Evolutionary conservation across 1,140 invertebrate genomes (phyloP), one percentile per base, ranked within the genome.

Genomic region (Apis dorsata): DNA sequence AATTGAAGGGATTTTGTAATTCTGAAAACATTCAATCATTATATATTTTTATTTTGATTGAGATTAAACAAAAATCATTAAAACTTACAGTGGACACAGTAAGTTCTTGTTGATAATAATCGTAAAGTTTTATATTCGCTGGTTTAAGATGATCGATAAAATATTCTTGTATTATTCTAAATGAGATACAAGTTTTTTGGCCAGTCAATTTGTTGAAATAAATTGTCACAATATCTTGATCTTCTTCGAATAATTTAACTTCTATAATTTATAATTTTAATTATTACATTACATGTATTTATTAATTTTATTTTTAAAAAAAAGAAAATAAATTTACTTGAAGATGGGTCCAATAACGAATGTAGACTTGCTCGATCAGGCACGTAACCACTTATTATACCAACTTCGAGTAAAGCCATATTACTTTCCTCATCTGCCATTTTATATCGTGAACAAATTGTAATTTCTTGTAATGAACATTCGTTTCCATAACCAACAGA

Each of bases 41-140:
- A 53, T 9, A 13, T n/a, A 5, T 78, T 15, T 49, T 68, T 12
- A 9, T 70, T 24, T 1, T 13, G 24, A n/a, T 51, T 51, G 1
- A 15, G n/a, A 53, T 51, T 12, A 12, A 70, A 17, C 2, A n/a
- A 4, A 70, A 17, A 59, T 68, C 3, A 1, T 7, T 34, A 8
- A 13, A 72, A 83, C 76, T 85, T 91, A 93, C 92, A 24, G 85
- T 89, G 10, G 90, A 91, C 62, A 94, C 86, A 19, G 90, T 93
- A 5, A 94, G 85, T 24, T 95, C 93, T n/a, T 95, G 94, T 63
- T 94, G 92, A 90, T 97, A 97, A 86, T 97, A 97, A 91, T 97
- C 96, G 79, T 95, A 95, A 5, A 97, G 93, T 81, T 94, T 94
- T 19, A 96, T 94, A 74, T 95, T 94, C 0, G 95, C 96, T 1